phyloP scores from a whole-genome alignment of 1,140 invertebrate species.

The Galleria mellonella region DNA sequence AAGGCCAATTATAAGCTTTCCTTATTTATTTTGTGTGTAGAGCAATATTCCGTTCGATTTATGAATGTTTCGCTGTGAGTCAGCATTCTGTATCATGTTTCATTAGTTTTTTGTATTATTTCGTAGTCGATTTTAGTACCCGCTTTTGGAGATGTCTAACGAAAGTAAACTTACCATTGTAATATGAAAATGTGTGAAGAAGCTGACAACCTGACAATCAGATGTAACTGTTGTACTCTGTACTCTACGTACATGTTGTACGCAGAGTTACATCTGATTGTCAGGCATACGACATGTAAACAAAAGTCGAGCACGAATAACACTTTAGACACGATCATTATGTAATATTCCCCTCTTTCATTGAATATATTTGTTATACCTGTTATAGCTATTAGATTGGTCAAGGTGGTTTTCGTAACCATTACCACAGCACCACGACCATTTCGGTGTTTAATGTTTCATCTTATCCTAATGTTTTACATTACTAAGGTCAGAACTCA shows the following conservation, averaged over 20 bases:
- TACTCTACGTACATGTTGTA: too few species aligned
- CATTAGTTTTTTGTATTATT: neutral
- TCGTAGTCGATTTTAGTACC: neutral
- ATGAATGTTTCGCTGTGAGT: neutral
- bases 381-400: slow-evolving; percentile 51
- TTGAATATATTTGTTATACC: slow-evolving; percentile 57
- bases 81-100: neutral
- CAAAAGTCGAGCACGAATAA: slow-evolving; percentile 20
- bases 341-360: slow-evolving; percentile 41
- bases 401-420: slow-evolving; percentile 58
- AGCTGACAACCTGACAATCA: neutral
- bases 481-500: too few species aligned
- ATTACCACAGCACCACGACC: slow-evolving; percentile 26
- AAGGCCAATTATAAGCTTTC: neutral
- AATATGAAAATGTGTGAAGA: neutral
- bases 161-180: slow-evolving; percentile 2
- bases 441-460: neutral
- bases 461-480: too few species aligned
- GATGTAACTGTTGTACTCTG: neutral
- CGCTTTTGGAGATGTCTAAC: neutral
- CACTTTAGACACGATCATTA: slow-evolving; percentile 38
- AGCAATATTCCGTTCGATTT: neutral
- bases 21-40: neutral
- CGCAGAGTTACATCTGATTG: too few species aligned
- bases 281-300: slow-evolving; percentile 15